phyloP scores from a whole-genome alignment of 2,888 invertebrate species.

The Pollenia griseotomentosa region DNA sequence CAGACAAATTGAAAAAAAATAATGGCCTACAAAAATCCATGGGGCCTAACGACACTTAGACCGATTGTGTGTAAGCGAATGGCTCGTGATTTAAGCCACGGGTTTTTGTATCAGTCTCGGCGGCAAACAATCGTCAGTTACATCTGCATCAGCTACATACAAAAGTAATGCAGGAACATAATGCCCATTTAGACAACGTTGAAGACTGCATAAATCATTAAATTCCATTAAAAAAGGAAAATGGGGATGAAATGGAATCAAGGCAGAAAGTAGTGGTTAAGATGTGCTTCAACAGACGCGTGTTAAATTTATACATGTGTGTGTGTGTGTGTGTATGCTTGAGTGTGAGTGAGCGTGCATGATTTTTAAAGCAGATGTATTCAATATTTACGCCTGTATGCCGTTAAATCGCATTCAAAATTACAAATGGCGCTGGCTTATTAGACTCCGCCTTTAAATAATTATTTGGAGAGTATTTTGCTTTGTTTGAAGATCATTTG shows the following conservation, averaged over 20 bases:
- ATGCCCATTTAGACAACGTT: conserved; percentile 14
- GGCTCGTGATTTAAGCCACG: conserved; percentile 65
- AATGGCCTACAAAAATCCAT: conserved; percentile 54
- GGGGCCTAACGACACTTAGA: conserved; percentile 18
- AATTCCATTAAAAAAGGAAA: conserved; percentile 28
- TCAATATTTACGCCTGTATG: conserved; percentile 74
- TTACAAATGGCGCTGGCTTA: conserved; percentile 78
- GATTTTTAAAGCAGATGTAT: conserved; percentile 60
- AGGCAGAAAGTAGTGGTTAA: neutral
- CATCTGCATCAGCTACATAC: conserved; percentile 39
- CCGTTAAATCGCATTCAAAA: conserved; percentile 39
- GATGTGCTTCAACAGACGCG: conserved; percentile 35
- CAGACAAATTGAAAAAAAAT: conserved; percentile 40
- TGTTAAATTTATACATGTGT: conserved; percentile 12
- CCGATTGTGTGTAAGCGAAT: conserved; percentile 4
- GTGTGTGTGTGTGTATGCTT: conserved; percentile 38
- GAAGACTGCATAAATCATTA: conserved; percentile 62
- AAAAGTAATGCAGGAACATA: conserved; percentile 9
- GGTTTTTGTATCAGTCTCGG: conserved; percentile 6
- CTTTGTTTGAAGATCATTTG: neutral
- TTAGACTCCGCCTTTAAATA: conserved; percentile 78
- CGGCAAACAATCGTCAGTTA: conserved; percentile 23
- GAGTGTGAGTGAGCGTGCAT: conserved; percentile 26
- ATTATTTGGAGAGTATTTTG: conserved; percentile 1
- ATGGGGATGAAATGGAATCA: conserved; percentile 49